phyloP scores from a whole-genome alignment of 2,113 vertebrate genomes.

The Nesoenas mayeri region DNA sequence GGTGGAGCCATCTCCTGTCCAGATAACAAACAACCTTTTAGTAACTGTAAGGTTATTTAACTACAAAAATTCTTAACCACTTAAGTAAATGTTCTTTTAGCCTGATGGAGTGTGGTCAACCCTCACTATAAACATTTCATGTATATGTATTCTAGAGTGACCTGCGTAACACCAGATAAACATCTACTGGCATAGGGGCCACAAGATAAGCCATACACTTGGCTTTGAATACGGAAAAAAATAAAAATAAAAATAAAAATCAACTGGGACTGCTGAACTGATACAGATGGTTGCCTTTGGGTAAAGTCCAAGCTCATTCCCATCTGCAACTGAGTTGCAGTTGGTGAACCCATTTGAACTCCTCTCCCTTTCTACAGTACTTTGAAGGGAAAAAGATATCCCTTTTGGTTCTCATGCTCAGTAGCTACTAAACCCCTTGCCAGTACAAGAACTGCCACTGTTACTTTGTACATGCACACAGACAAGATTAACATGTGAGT shows the following conservation, averaged over 20 bases:
- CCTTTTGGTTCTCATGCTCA: neutral
- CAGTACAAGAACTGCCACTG: neutral
- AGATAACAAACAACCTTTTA: slow-evolving; percentile 18
- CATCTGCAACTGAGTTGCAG: neutral
- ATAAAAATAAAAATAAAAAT: neutral
- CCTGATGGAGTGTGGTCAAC: neutral
- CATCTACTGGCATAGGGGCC: neutral
- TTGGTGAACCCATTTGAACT: neutral
- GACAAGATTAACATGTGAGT: neutral
- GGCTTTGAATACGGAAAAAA: neutral
- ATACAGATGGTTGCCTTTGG: neutral
- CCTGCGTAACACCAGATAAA: neutral
- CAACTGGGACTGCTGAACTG: neutral
- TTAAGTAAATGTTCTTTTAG: neutral
- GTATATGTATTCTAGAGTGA: neutral
- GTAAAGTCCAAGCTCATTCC: neutral
- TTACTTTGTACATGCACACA: neutral
- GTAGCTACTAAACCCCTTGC: neutral
- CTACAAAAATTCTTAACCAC: neutral
- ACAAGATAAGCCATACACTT: neutral
- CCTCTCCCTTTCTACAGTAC: neutral
- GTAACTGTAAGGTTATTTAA: neutral
- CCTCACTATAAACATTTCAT: neutral
- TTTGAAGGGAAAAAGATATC: neutral
- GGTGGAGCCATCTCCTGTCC: slow-evolving; percentile 67